phyloP scores from a whole-genome alignment of 2,797 vertebrate species.

The Triplophysa bombifrons region DNA sequence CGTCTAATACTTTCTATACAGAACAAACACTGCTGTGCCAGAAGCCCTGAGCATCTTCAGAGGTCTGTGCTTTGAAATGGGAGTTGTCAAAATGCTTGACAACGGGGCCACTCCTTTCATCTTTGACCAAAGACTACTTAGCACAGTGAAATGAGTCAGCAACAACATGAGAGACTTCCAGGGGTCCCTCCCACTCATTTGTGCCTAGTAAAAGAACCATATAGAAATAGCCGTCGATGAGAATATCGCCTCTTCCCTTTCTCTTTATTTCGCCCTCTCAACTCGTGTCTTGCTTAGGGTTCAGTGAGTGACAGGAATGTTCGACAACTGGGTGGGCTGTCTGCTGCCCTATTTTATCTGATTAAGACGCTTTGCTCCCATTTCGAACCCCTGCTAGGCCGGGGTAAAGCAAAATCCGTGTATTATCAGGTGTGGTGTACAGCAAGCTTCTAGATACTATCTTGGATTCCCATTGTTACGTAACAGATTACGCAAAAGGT shows the following conservation, averaged over 20 bases:
- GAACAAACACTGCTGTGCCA: slow-evolving; percentile 30
- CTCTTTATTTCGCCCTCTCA: slow-evolving; percentile 29
- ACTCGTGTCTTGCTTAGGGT: slow-evolving; percentile 59
- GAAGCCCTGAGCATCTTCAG: slow-evolving; percentile 29
- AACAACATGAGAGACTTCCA: slow-evolving; percentile 57
- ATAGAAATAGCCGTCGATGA: slow-evolving; percentile 46
- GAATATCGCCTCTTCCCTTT: slow-evolving; percentile 35
- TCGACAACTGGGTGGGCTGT: slow-evolving; percentile 60
- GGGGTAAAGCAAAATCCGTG: background rate
- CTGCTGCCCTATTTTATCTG: slow-evolving; percentile 70
- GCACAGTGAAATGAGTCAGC: slow-evolving; percentile 57
- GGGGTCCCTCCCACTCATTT: slow-evolving; percentile 55
- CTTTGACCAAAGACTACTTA: slow-evolving; percentile 58
- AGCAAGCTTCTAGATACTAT: background rate
- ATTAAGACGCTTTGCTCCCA: slow-evolving; percentile 67
- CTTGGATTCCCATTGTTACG: background rate
- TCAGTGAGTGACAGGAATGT: slow-evolving; percentile 76
- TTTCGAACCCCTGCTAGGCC: slow-evolving; percentile 57
- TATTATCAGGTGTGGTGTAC: background rate
- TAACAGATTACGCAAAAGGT: slow-evolving; percentile 12
- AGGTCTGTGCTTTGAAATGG: slow-evolving; percentile 15
- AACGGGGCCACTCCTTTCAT: slow-evolving; percentile 57
- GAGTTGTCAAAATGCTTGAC: slow-evolving; percentile 46
- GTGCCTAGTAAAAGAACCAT: slow-evolving; percentile 24
- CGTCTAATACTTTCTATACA: background rate